Evolutionary conservation across 2,888 invertebrate genomes (phyloP).

Genomic region (Drosophila siamana): DNA sequence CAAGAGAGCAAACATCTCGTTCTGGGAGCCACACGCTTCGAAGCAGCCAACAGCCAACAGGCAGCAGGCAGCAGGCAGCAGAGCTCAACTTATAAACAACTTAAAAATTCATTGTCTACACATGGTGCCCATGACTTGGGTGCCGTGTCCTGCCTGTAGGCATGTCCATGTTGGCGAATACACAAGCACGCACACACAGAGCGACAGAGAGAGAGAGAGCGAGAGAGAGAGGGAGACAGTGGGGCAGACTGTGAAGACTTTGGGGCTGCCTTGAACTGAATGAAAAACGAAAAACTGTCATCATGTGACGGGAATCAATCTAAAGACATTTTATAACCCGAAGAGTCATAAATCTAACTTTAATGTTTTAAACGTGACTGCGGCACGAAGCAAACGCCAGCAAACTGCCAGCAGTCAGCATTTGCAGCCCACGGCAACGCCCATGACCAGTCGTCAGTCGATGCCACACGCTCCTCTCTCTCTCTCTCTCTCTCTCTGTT

Average conservation of each 20-base stretch:
- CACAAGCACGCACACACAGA: conserved; percentile 13
- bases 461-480: no score
- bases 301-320: conserved; percentile 84
- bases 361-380: conserved; percentile 84
- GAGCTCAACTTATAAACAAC: conserved; percentile 73
- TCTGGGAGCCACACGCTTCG: not conserved
- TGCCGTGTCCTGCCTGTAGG: conserved; percentile 40
- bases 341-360: conserved; percentile 85
- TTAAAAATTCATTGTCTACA: conserved; percentile 83
- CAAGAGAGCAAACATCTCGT: not conserved
- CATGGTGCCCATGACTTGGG: conserved; percentile 63
- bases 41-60: no score
- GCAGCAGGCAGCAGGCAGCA: no score
- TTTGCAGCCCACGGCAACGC: conserved; percentile 27
- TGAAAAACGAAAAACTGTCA: conserved; percentile 79
- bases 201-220: not conserved
- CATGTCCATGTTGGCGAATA: conserved; percentile 45
- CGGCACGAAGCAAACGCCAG: conserved; percentile 61
- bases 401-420: conserved; percentile 12
- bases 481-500: no score
- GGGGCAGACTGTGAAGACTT: not conserved
- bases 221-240: not conserved
- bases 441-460: conserved; percentile 38
- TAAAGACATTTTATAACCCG: conserved; percentile 84
- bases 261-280: conserved; percentile 51